A percentile compares a stretch with the other conserved stretches of the same genome.
Conservation (phyloP, 2,797 vertebrate genomes). For the Enteromius mattozi region DNA sequence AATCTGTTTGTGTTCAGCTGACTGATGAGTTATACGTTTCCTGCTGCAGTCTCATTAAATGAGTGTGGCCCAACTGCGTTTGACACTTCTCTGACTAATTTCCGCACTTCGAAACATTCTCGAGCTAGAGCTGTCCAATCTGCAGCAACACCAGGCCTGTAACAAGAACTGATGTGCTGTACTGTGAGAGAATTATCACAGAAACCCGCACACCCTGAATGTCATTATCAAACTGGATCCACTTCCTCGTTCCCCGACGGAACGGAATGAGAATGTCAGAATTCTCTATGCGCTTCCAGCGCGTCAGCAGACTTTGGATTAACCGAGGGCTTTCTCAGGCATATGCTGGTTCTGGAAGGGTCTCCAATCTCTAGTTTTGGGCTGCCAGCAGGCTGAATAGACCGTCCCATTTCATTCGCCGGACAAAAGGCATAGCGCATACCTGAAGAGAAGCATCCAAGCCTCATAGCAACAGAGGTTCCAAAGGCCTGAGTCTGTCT, state of each 20-base stretch:
- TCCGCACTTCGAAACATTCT: slow-evolving; percentile 60
- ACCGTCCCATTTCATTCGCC: slow-evolving; percentile 5
- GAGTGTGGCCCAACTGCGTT: slow-evolving; percentile 50
- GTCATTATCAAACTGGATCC: slow-evolving; percentile 72
- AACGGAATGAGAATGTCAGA: slow-evolving; percentile 60
- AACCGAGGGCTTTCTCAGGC: slow-evolving; percentile 46
- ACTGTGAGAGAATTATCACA: slow-evolving; percentile 46
- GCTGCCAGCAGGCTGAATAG: slow-evolving; percentile 37
- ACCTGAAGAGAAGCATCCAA: slow-evolving; percentile 39
- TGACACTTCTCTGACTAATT: slow-evolving; percentile 67
- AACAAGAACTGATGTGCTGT: slow-evolving; percentile 68
- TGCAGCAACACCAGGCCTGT: slow-evolving; percentile 60
- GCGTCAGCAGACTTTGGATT: slow-evolving; percentile 59
- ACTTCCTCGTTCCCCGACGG: slow-evolving; percentile 50
- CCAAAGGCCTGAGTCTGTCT: slow-evolving; percentile 60
- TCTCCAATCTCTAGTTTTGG: slow-evolving; percentile 28
- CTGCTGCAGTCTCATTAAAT: slow-evolving; percentile 63
- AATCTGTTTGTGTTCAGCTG: slow-evolving; percentile 43
- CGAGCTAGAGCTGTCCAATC: slow-evolving; percentile 64
- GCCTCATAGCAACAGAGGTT: slow-evolving; percentile 43
- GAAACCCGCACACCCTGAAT: slow-evolving; percentile 64
- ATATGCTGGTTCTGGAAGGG: slow-evolving; percentile 49
- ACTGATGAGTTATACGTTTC: slow-evolving; percentile 45
- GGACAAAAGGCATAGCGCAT: slow-evolving; percentile 43
- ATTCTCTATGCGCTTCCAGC: slow-evolving; percentile 53